Evolutionary conservation across 1,140 invertebrate genomes (phyloP).

Genomic region (Diabrotica virgifera): DNA sequence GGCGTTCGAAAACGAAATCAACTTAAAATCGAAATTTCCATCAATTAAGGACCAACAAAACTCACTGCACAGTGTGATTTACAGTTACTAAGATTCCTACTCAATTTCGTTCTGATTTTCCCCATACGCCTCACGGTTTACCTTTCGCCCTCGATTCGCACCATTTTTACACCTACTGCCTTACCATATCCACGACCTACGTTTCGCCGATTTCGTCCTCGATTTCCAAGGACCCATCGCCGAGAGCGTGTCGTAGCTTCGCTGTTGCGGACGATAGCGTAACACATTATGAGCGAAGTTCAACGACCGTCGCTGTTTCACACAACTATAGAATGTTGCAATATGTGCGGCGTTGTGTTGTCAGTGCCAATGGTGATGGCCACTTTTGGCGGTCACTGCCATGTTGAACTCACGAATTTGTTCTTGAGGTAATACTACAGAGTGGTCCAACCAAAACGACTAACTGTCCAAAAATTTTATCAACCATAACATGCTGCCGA

Average conservation of each 20-base stretch:
- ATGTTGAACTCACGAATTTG: constrained; percentile 21
- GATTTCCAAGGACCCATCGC: not conserved
- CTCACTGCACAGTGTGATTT: no score
- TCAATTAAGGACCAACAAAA: no score
- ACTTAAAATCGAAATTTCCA: no score
- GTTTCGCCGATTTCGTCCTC: constrained; percentile 10
- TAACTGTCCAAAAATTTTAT: no score
- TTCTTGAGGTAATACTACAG: constrained; percentile 15
- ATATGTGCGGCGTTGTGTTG: constrained; percentile 22
- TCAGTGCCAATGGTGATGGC: constrained; percentile 24
- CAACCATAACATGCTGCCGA: no score
- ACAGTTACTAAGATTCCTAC: constrained; percentile 13
- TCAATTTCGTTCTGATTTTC: constrained; percentile 42
- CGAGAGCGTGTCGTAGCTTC: constrained; percentile 26
- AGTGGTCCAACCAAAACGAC: not conserved
- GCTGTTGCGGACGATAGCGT: constrained; percentile 37
- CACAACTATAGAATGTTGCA: constrained; percentile 27
- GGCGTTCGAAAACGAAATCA: no score
- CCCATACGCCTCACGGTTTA: constrained; percentile 45
- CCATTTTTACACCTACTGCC: constrained; percentile 46
- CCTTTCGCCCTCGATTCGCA: constrained; percentile 47
- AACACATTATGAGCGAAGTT: constrained; percentile 43
- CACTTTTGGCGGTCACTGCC: constrained; percentile 33
- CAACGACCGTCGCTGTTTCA: constrained; percentile 36
- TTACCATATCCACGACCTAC: constrained; percentile 28